phyloP scores from a whole-genome alignment of 2,113 vertebrate genomes.

The human (Homo sapiens) region DNA sequence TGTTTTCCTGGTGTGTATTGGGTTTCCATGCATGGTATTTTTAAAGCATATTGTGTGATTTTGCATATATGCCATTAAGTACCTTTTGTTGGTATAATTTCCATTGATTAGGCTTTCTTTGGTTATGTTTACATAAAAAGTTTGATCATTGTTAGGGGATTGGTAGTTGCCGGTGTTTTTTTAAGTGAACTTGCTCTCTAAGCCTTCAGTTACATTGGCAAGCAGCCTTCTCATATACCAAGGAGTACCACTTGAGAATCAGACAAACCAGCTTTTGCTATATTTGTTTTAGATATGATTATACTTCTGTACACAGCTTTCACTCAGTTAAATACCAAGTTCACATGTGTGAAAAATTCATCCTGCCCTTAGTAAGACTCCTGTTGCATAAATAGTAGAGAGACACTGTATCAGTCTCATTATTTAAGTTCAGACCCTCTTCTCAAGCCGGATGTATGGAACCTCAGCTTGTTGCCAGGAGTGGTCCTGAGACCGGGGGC shows the following conservation, averaged over 20 bases:
- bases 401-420: neutral
- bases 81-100: neutral
- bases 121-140: neutral
- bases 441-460: neutral
- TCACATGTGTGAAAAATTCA: neutral
- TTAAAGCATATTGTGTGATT: constrained; percentile 10
- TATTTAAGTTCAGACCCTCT: neutral
- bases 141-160: neutral
- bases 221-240: neutral
- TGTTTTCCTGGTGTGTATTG: neutral
- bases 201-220: neutral
- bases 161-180: neutral
- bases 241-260: neutral
- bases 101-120: neutral
- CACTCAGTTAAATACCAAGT: neutral
- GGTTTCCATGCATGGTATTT: neutral
- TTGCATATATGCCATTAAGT: neutral
- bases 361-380: neutral
- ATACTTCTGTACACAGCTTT: neutral
- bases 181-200: neutral
- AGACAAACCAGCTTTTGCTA: neutral
- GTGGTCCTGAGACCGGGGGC: neutral
- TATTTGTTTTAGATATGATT: neutral
- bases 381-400: neutral
- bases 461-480: neutral